Evolutionary conservation across 2,797 vertebrate genomes (phyloP).

Genomic region (Gobio occitaniae): DNA sequence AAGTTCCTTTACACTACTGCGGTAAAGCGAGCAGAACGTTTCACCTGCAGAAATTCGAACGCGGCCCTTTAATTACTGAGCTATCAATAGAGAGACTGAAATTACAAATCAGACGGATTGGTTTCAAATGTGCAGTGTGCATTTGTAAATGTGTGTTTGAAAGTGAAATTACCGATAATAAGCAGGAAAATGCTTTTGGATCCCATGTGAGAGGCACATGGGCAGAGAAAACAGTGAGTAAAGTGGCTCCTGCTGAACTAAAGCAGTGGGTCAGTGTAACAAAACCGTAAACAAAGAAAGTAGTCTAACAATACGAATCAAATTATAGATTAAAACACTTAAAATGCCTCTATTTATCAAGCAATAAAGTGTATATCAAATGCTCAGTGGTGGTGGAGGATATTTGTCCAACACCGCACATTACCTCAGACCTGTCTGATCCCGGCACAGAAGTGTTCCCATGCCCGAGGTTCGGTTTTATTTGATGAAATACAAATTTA

Average conservation of each 20-base stretch:
- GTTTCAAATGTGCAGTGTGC: constrained; percentile 14
- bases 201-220: constrained; percentile 54
- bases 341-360: constrained; percentile 57
- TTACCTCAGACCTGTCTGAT: constrained; percentile 54
- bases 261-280: constrained; percentile 27
- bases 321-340: constrained; percentile 52
- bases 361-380: constrained; percentile 57
- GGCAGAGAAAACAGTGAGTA: constrained; percentile 39
- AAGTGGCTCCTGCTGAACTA: constrained; percentile 42
- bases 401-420: constrained; percentile 45
- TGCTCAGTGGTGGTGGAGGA: constrained; percentile 50
- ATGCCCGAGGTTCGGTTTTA: constrained; percentile 58
- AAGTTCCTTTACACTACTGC: constrained; percentile 35
- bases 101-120: constrained; percentile 43
- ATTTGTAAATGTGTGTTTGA: constrained; percentile 46
- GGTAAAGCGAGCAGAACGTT: constrained; percentile 17
- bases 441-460: constrained; percentile 56
- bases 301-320: constrained; percentile 52
- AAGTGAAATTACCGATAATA: constrained; percentile 62
- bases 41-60: constrained; percentile 52
- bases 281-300: constrained; percentile 28
- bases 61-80: constrained; percentile 45
- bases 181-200: constrained; percentile 51
- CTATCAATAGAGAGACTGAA: constrained; percentile 28
- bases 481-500: constrained; percentile 69